Evolutionary conservation across 2,888 invertebrate species (phyloP).

Genomic region (Philaethria dido): DNA sequence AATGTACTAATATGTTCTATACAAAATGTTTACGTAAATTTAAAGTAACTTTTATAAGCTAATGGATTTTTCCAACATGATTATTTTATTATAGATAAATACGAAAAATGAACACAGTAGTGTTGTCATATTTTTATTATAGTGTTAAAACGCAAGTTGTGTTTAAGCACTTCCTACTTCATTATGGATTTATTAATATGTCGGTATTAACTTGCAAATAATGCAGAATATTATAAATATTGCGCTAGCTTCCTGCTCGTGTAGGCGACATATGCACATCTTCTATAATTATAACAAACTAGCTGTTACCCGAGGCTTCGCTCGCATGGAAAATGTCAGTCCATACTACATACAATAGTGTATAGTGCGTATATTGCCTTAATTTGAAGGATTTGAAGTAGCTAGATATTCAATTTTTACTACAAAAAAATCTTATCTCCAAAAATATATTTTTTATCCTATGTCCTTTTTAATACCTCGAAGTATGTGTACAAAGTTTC

Average conservation of each 20-base stretch:
- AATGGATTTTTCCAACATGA: slow-evolving; percentile 1
- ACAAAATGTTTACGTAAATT: not conserved
- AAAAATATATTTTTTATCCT: too few relatives aligned
- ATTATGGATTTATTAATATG: slow-evolving; percentile 39
- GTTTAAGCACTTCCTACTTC: slow-evolving; percentile 45
- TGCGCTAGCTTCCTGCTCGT: slow-evolving; percentile 36
- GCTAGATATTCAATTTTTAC: too few relatives aligned
- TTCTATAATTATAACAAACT: not conserved
- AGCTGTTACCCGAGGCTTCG: not conserved
- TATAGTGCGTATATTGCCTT: too few relatives aligned
- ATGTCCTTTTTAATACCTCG: too few relatives aligned
- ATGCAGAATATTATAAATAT: slow-evolving; percentile 38
- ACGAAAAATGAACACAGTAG: slow-evolving; percentile 22
- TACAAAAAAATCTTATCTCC: too few relatives aligned
- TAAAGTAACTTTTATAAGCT: not conserved
- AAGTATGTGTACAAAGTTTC: too few relatives aligned
- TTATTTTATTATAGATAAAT: slow-evolving; percentile 6
- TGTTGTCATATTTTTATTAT: slow-evolving; percentile 57
- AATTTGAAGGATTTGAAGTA: too few relatives aligned
- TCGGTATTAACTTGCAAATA: slow-evolving; percentile 29
- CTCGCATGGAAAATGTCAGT: too few relatives aligned
- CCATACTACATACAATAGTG: too few relatives aligned
- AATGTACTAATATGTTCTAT: not conserved
- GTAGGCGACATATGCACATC: slow-evolving; percentile 19
- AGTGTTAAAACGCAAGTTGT: slow-evolving; percentile 54